A percentile compares a stretch with the other conserved stretches of the same genome.
Conservation (phyloP, 2,113 vertebrate genomes). For the Vicugna pacos region DNA sequence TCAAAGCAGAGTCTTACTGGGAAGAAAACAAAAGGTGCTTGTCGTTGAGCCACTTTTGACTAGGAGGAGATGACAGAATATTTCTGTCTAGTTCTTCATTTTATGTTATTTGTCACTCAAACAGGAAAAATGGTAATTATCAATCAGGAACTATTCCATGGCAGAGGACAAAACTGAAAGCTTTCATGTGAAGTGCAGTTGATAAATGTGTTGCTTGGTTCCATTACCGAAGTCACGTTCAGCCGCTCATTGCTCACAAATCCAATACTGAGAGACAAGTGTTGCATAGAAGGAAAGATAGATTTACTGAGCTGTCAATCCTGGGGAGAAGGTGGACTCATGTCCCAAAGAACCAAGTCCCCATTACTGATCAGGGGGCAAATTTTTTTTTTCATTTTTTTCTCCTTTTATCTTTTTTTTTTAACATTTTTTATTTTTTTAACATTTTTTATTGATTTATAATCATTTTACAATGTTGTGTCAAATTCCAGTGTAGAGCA, state of each 20-base stretch:
- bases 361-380: no score
- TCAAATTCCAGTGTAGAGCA: no score
- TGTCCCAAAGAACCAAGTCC: no score
- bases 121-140: not conserved
- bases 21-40: not conserved
- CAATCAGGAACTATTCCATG: not conserved
- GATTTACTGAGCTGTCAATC: not conserved
- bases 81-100: not conserved
- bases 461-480: no score
- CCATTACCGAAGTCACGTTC: not conserved
- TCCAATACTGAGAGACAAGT: not conserved
- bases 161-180: not conserved
- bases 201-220: not conserved
- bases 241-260: no score
- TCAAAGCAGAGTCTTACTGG: not conserved
- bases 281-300: not conserved
- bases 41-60: not conserved
- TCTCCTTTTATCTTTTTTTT: no score
- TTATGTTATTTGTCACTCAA: not conserved
- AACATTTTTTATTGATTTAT: no score
- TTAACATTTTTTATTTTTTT: no score
- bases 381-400: no score
- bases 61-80: not conserved
- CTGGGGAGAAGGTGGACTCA: not conserved
- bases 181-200: not conserved